A percentile compares a stretch with the other conserved stretches of the same genome.
Evolutionary conservation across 2,797 vertebrate species (phyloP).

Genomic region (Clarias platycephalus): DNA sequence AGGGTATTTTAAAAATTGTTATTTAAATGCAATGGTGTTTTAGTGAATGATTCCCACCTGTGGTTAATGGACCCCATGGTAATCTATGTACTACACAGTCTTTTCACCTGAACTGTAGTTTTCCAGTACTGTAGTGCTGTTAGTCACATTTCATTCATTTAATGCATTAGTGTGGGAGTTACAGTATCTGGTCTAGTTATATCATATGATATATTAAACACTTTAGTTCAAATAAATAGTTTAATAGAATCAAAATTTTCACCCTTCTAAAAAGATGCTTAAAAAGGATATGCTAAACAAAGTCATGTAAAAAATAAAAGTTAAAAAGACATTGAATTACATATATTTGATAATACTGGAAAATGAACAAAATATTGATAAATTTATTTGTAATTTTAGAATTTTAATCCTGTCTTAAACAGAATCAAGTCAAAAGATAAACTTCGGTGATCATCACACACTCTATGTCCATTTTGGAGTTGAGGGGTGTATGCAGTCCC

Average conservation of each 20-base stretch:
- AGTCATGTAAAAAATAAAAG: not conserved
- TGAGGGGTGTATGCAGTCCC: conserved; percentile 45
- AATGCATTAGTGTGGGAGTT: not conserved
- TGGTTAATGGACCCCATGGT: conserved; percentile 53
- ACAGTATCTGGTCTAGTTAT: not conserved
- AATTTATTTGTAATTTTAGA: not conserved
- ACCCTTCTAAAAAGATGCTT: not conserved
- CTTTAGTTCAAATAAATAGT: not conserved
- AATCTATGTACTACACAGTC: conserved; percentile 29
- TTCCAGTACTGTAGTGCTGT: conserved; percentile 25
- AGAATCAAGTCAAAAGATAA: not conserved
- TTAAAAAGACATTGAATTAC: not conserved
- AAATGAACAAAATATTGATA: not conserved
- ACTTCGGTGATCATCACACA: conserved; percentile 41
- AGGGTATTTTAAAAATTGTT: conserved; percentile 62
- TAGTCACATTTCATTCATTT: not conserved
- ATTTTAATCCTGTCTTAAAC: not conserved
- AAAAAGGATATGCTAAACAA: not conserved
- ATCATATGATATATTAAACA: not conserved
- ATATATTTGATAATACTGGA: not conserved
- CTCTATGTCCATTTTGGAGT: conserved; percentile 11
- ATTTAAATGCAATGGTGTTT: conserved; percentile 68
- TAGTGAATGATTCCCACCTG: conserved; percentile 76
- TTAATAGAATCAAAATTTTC: not conserved
- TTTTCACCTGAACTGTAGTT: conserved; percentile 36